phyloP scores from a whole-genome alignment of 1,140 invertebrate species.

The Apis laboriosa region DNA sequence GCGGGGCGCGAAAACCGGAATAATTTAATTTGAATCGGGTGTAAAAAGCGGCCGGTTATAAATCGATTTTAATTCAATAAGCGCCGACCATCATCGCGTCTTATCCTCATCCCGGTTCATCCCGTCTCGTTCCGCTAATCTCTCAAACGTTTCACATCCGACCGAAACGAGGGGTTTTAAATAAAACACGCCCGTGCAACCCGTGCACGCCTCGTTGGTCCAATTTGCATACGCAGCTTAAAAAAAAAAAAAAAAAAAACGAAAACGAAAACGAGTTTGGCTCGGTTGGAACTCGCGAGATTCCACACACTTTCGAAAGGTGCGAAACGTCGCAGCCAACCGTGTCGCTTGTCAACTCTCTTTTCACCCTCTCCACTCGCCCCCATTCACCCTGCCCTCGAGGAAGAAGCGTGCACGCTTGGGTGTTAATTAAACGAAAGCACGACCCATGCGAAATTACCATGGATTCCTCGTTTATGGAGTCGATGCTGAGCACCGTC shows the following conservation, averaged over 20 bases:
- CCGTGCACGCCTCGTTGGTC: background rate
- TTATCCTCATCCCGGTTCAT: background rate
- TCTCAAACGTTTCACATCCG: background rate
- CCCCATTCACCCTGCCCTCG: background rate
- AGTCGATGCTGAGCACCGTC: constrained; percentile 92
- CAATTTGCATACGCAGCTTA: constrained; percentile 15
- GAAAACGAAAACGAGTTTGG: no score
- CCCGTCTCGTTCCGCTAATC: background rate
- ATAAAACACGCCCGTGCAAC: background rate
- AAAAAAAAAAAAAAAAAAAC: background rate
- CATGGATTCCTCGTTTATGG: constrained; percentile 96
- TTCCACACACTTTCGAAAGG: background rate
- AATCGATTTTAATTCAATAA: background rate
- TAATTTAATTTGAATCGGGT: no score
- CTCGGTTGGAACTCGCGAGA: background rate
- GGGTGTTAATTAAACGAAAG: constrained; percentile 18
- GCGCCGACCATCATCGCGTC: background rate
- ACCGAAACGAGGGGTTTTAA: background rate
- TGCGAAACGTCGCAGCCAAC: background rate
- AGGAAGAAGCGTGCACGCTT: background rate
- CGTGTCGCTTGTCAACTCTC: background rate
- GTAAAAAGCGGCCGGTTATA: no score
- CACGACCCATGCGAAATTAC: constrained; percentile 79
- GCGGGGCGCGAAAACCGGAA: no score
- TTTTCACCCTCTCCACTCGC: background rate